A percentile compares a stretch with the other conserved stretches of the same genome.
Evolutionary conservation across 2,113 vertebrate species (phyloP).

Genomic region (Phodopus roborovskii): DNA sequence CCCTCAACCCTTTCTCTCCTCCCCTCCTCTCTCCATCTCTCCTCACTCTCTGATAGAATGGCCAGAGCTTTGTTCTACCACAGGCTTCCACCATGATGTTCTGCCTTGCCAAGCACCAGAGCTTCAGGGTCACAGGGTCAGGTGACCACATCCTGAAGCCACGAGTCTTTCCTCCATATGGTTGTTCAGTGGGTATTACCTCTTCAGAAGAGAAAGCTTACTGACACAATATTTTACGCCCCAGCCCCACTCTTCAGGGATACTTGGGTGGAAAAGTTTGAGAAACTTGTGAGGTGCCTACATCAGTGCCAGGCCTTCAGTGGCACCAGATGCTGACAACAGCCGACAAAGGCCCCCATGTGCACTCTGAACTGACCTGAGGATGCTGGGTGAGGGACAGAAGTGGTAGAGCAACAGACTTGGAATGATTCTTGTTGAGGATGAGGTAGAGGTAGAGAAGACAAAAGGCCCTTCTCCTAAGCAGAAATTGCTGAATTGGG

Average conservation of each 20-base stretch:
- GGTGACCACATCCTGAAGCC: background rate
- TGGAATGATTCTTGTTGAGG: background rate
- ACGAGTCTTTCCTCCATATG: background rate
- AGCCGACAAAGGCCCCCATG: too few relatives aligned
- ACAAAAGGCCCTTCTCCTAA: background rate
- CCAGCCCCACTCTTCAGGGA: background rate
- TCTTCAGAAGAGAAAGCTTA: background rate
- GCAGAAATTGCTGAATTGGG: background rate
- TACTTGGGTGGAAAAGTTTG: background rate
- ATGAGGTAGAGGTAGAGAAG: background rate
- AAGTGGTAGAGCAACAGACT: background rate
- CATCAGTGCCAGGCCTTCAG: too few relatives aligned
- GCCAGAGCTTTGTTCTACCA: background rate
- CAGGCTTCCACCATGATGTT: background rate
- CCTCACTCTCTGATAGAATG: background rate
- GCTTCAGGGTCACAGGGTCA: background rate
- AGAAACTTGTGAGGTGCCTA: background rate
- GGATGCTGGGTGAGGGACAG: background rate
- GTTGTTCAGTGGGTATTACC: background rate
- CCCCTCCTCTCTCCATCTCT: background rate
- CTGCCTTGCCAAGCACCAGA: background rate
- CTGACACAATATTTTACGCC: background rate
- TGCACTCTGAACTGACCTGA: background rate
- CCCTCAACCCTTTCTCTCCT: too few relatives aligned
- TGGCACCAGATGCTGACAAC: accelerated